phyloP scores from a whole-genome alignment of 2,113 vertebrate genomes.

The Galeopterus variegatus region DNA sequence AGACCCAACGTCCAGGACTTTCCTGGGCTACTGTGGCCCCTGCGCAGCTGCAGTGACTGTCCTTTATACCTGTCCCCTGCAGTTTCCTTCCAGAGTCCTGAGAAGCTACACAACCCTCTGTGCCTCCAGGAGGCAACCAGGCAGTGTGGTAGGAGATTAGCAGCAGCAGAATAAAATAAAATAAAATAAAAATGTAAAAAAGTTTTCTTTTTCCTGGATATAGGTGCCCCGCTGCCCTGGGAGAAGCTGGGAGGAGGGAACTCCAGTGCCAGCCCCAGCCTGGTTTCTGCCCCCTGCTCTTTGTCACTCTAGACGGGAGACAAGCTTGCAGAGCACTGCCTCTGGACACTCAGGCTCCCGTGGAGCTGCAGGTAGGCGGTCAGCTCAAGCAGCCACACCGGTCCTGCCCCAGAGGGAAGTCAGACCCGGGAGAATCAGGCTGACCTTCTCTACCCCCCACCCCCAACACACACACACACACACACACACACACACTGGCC shows the following conservation, averaged over 20 bases:
- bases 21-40: neutral
- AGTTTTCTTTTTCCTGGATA: neutral
- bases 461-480: neutral
- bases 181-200: neutral
- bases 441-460: too few relatives aligned
- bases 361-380: neutral
- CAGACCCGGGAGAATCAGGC: neutral
- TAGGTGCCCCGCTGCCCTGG: neutral
- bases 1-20: rapidly evolving
- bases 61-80: neutral
- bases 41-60: neutral
- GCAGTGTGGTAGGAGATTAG: neutral
- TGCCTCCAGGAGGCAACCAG: neutral
- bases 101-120: neutral
- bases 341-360: neutral
- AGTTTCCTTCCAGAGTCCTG: neutral
- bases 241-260: neutral
- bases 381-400: neutral
- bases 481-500: neutral
- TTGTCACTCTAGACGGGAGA: neutral
- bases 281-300: too few relatives aligned
- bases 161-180: neutral
- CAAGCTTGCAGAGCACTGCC: neutral
- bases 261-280: neutral
- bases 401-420: neutral